Conservation (phyloP, 1,140 invertebrate genomes). For the Battus philenor region DNA sequence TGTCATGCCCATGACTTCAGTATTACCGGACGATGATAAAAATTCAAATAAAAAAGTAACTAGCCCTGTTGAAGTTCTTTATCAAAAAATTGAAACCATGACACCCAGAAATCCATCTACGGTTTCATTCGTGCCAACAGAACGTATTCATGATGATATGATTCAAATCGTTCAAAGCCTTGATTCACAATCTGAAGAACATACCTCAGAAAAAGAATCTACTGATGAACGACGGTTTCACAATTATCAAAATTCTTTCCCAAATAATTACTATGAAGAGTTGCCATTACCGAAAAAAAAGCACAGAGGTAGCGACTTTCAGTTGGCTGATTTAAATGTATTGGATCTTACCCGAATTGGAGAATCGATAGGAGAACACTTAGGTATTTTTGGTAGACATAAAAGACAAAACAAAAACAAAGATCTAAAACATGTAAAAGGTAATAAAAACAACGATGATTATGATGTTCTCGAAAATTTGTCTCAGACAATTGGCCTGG, state of each 20-base stretch:
- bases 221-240: conserved; percentile 43
- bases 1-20: conserved; percentile 59
- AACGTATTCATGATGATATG: conserved; percentile 50
- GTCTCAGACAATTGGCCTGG: conserved; percentile 42
- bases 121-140: conserved; percentile 30
- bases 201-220: conserved; percentile 23
- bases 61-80: conserved; percentile 31
- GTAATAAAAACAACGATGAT: conserved; percentile 38
- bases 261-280: conserved; percentile 35
- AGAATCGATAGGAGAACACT: conserved; percentile 59
- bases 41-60: conserved; percentile 29
- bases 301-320: conserved; percentile 41
- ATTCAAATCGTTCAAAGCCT: conserved; percentile 59
- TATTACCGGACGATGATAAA: conserved; percentile 43
- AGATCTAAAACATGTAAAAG: conserved; percentile 35
- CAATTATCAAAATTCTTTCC: conserved; percentile 15
- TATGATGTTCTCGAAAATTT: conserved; percentile 49
- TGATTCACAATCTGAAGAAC: conserved; percentile 53
- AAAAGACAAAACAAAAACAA: conserved; percentile 56
- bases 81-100: conserved; percentile 58
- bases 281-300: conserved; percentile 46
- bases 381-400: conserved; percentile 60
- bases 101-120: conserved; percentile 55
- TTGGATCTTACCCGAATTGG: conserved; percentile 63
- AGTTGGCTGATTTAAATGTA: conserved; percentile 60